These are phyloP conservation scores for Cheilosia pagana DNA, from an alignment of 2,888 invertebrate species.

Conservation along the genomic window DNA sequence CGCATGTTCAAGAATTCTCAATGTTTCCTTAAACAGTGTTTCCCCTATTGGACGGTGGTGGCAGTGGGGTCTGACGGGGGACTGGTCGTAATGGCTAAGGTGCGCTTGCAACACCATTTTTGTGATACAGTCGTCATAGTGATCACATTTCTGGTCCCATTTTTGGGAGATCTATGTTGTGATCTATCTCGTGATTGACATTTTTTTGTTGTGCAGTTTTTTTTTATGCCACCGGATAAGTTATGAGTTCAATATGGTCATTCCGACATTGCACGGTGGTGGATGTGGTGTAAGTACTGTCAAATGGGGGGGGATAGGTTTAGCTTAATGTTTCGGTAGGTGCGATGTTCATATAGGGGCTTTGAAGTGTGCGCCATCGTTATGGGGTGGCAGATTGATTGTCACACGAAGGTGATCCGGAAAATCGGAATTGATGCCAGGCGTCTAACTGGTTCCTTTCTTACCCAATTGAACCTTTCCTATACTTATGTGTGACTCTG, in stretches of 20 bases:
- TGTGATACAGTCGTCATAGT: constrained; percentile 56
- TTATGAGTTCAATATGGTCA: constrained; percentile 46
- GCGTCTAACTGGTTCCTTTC: too few species aligned
- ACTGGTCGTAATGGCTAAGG: constrained; percentile 19
- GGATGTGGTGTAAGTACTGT: background rate
- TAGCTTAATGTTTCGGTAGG: background rate
- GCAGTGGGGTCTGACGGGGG: constrained; percentile 11
- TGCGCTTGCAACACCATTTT: constrained; percentile 54
- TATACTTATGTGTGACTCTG: too few species aligned
- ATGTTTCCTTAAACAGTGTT: constrained; percentile 67
- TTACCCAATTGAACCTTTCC: too few species aligned
- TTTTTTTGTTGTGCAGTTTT: constrained; percentile 31
- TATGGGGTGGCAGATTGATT: constrained; percentile 39
- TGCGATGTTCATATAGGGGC: background rate
- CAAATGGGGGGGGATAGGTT: background rate
- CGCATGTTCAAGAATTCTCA: constrained; percentile 58
- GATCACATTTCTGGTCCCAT: constrained; percentile 74
- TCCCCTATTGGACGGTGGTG: constrained; percentile 28
- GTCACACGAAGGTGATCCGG: constrained; percentile 39
- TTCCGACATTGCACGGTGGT: background rate
- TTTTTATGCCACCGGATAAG: constrained; percentile 40
- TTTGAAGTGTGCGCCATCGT: constrained; percentile 13
- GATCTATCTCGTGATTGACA: constrained; percentile 58
- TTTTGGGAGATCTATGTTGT: constrained; percentile 49
- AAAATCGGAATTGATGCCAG: constrained; percentile 7